Percentiles rank a stretch among this genome's conserved stretches.
phyloP scores from a whole-genome alignment of 2,113 vertebrate species.

The Hypanus sabinus region DNA sequence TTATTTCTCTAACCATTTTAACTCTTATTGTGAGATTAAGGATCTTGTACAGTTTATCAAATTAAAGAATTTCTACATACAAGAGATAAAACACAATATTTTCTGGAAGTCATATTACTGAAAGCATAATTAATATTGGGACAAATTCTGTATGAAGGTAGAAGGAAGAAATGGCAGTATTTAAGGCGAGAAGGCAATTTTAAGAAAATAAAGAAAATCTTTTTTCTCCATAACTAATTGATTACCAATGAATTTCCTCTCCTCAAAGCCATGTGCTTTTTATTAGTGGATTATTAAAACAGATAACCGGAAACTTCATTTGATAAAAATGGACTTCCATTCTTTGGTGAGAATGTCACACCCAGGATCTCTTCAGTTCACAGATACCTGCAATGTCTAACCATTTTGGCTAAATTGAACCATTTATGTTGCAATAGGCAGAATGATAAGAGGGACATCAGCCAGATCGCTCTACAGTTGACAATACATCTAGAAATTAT shows the following conservation, averaged over 20 bases:
- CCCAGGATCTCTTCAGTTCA: neutral
- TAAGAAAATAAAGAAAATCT: neutral
- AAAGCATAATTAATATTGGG: too few species aligned
- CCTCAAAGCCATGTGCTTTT: neutral
- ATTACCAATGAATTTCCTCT: neutral
- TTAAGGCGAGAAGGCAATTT: neutral
- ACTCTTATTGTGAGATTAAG: neutral
- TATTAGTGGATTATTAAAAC: neutral
- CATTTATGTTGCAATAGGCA: neutral
- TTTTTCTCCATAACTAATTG: neutral
- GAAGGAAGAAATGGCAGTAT: too few species aligned
- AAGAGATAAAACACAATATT: too few species aligned
- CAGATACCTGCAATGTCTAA: neutral
- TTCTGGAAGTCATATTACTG: too few species aligned
- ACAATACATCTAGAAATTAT: neutral
- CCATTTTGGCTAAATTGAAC: neutral
- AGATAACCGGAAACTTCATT: neutral
- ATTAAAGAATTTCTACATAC: neutral
- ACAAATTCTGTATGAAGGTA: too few species aligned
- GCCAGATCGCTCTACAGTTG: neutral
- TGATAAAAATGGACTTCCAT: neutral
- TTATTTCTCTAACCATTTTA: neutral
- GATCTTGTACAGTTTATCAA: too few species aligned
- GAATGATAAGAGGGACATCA: neutral
- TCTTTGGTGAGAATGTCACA: neutral